Base-by-base conservation (phyloP, 2,797 vertebrate species). In the Crocidura indochinensis region DNA sequence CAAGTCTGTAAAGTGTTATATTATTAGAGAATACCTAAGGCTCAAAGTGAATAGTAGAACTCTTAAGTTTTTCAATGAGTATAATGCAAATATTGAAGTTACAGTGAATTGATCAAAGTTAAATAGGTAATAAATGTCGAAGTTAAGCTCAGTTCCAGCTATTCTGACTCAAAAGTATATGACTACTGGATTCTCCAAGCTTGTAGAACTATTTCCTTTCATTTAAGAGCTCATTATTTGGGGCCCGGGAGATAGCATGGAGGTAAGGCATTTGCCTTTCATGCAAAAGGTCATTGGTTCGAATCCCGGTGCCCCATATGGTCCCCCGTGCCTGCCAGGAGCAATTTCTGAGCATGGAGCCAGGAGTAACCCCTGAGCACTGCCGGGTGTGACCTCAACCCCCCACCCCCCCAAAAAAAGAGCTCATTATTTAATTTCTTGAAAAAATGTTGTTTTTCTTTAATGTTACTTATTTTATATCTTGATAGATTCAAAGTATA, bases 361-460 rank as follows among this genome's bases (percentile, higher is more conserved):
- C n/a, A n/a, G n/a, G n/a, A n/a, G n/a, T n/a, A n/a, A n/a, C n/a
- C n/a, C n/a, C n/a, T n/a, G n/a, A n/a, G n/a, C n/a, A n/a, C n/a
- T n/a, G n/a, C n/a, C n/a, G n/a, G n/a, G n/a, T n/a, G n/a, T n/a
- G n/a, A n/a, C n/a, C n/a, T n/a, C n/a, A n/a, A n/a, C n/a, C n/a
- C n/a, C n/a, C n/a, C n/a, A n/a, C n/a, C n/a, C n/a, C n/a, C n/a
- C n/a, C n/a, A n/a, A n/a, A n/a, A n/a, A n/a, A 93, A 77, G 20
- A 93, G 91, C 53, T 92, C 62, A 27, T 82, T 79, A 84, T 88
- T 80, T 84, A 46, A 82, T 67, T 69, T 26, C 68, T 92, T 85
- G 11, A 27, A 87, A 68, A 92, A 91, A 65, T 87, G n/a, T 86
- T 24, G 51, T 89, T 93, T 49, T 92, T n/a, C 12, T 27, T 89